Evolutionary conservation across 2,888 invertebrate species (phyloP).

Genomic region (Dolomedes plantarius): DNA sequence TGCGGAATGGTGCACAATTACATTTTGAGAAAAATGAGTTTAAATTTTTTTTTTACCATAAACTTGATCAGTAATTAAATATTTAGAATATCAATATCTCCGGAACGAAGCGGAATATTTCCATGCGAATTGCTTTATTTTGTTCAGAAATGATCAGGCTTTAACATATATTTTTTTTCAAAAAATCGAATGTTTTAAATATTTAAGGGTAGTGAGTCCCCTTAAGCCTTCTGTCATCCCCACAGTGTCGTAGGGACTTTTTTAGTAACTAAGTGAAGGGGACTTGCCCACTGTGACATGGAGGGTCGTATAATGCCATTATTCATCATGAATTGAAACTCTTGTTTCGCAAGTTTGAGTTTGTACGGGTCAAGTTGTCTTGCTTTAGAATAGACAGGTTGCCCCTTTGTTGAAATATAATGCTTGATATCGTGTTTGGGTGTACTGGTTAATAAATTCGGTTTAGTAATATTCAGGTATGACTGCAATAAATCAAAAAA

Average conservation of each 20-base stretch:
- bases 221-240: conserved; percentile 44
- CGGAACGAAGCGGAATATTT: too few relatives aligned
- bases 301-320: conserved; percentile 17
- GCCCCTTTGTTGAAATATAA: neutral
- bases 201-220: too few relatives aligned
- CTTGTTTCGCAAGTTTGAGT: neutral
- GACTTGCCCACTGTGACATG: too few relatives aligned
- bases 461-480: neutral
- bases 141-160: too few relatives aligned
- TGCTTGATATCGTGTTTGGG: neutral
- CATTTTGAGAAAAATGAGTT: too few relatives aligned
- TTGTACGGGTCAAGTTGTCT: neutral
- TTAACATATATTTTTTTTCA: too few relatives aligned
- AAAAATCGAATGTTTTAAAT: too few relatives aligned
- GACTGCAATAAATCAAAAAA: neutral
- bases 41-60: too few relatives aligned
- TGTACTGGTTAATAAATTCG: neutral
- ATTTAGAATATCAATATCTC: too few relatives aligned
- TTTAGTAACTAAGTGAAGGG: conserved; percentile 53
- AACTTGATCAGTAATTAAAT: too few relatives aligned
- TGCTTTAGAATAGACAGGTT: conserved; percentile 1
- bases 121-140: too few relatives aligned
- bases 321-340: conserved; percentile 14
- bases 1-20: too few relatives aligned
- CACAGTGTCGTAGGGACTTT: conserved; percentile 42